A percentile compares a stretch with the other conserved stretches of the same genome.
Evolutionary conservation across 2,888 invertebrate species (phyloP).

Genomic region (Labia minor): DNA sequence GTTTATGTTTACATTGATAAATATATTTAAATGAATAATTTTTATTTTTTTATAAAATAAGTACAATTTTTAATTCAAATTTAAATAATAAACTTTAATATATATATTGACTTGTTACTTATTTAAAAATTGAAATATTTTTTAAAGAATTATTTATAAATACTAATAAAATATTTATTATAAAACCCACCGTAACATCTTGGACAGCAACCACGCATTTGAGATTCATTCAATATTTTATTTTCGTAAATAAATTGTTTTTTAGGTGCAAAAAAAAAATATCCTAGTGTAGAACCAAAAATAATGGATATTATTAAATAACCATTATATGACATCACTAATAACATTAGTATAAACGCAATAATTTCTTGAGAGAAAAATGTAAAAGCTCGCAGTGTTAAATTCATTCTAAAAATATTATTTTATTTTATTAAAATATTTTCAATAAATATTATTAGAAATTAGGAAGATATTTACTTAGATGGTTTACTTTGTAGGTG

Average conservation of each 20-base stretch:
- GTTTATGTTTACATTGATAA: too few relatives aligned
- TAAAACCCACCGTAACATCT: neutral
- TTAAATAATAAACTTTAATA: too few relatives aligned
- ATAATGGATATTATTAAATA: slow-evolving; percentile 54
- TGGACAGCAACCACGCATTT: neutral
- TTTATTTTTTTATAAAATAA: too few relatives aligned
- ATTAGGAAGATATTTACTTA: neutral
- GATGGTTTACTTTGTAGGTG: neutral
- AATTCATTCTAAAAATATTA: slow-evolving; percentile 19
- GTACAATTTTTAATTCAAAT: too few relatives aligned
- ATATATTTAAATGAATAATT: too few relatives aligned
- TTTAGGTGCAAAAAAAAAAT: slow-evolving; percentile 23
- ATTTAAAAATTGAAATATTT: too few relatives aligned
- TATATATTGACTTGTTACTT: too few relatives aligned
- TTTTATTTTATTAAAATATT: too few relatives aligned
- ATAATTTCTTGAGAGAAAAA: slow-evolving; percentile 31
- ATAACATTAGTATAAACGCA: slow-evolving; percentile 59
- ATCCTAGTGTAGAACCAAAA: slow-evolving; percentile 42
- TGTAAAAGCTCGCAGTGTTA: slow-evolving; percentile 17
- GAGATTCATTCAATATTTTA: neutral
- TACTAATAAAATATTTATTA: too few relatives aligned
- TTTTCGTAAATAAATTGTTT: neutral
- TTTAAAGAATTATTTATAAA: too few relatives aligned
- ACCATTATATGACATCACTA: slow-evolving; percentile 62
- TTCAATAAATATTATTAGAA: too few relatives aligned